Base-by-base conservation (phyloP, 2,888 invertebrate genomes). In the Ethmia dodecea region DNA sequence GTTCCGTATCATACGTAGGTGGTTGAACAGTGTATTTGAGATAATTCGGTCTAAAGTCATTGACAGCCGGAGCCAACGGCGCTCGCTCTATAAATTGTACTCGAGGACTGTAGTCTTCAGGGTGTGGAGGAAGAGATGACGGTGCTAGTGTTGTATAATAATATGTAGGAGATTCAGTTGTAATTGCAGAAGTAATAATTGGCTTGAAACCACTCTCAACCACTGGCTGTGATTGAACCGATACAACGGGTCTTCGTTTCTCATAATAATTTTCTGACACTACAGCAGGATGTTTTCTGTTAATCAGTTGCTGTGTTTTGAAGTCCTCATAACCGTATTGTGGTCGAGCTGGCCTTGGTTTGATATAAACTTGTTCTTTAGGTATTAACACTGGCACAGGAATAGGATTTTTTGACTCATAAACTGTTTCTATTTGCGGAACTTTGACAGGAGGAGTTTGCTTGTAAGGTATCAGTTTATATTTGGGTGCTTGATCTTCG, bases 401-500 rank as follows among this genome's bases (percentile, higher is more conserved):
- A 32, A 67, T 49, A 36, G 64, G 61, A 42, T 70, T 73, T 36
- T 66, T 66, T 12, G 52, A 33, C 37, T 64, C 61, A 45, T 66
- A 72, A 32, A 60, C 27, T 18, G 62, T 57, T 34, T 53, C 53
- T 16, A 38, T 44, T 38, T 59, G 57, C 3, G 50, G 31, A 13
- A 38, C n/a, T 51, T 61, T 61, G 3, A 83, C 53, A 2, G 86
- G 86, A 26, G 86, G 84, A 8, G 86, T 75, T 59, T 87, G 86
- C 36, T 86, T 78, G 49, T 87, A 87, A 0, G 87, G 87, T n/a
- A 87, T 69, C 26, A 87, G 55, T 60, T 80, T 86, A 45, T 75
- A 87, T 54, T 74, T 81, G 4, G 72, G 75, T 22, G 53, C 38
- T 13, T 64, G 68, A 11, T 75, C 72, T 42, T 76, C 78, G 47